phyloP scores from a whole-genome alignment of 1,140 invertebrate species.

The Battus philenor region DNA sequence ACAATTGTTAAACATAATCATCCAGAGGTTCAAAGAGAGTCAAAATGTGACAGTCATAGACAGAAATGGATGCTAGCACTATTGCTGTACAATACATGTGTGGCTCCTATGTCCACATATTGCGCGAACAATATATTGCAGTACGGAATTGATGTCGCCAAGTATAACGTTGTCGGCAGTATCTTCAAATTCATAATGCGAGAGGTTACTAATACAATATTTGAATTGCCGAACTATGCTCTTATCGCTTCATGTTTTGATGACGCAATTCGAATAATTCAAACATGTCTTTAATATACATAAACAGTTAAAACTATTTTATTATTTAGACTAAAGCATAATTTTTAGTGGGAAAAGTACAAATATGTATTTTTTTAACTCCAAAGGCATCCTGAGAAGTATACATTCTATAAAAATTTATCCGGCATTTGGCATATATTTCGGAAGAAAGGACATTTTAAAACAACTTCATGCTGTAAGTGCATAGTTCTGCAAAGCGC shows the following conservation, averaged over 20 bases:
- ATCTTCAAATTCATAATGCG: slow-evolving; percentile 46
- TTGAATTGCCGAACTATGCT: slow-evolving; percentile 54
- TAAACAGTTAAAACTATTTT: slow-evolving; percentile 11
- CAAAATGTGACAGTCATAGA: slow-evolving; percentile 21
- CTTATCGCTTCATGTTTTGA: slow-evolving; percentile 33
- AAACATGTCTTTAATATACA: neutral
- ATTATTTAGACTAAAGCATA: too few relatives aligned
- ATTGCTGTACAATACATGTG: slow-evolving; percentile 59
- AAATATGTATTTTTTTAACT: slow-evolving; percentile 31
- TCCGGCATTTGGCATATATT: slow-evolving; percentile 69
- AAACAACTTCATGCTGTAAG: slow-evolving; percentile 43
- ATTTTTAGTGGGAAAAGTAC: too few relatives aligned
- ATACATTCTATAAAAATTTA: slow-evolving; percentile 64
- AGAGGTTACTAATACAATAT: slow-evolving; percentile 45
- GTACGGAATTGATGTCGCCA: slow-evolving; percentile 59
- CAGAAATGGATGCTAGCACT: slow-evolving; percentile 61
- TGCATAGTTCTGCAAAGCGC: slow-evolving; percentile 70
- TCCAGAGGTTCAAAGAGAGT: slow-evolving; percentile 23
- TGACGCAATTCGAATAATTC: neutral
- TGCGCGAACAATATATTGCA: slow-evolving; percentile 56
- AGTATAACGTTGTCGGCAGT: slow-evolving; percentile 46
- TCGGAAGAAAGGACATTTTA: slow-evolving; percentile 47
- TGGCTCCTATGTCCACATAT: slow-evolving; percentile 57
- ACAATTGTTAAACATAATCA: too few relatives aligned
- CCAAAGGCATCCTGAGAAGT: slow-evolving; percentile 46